These are phyloP conservation scores for Calcarius lapponicus DNA, from an alignment of 2,797 vertebrate species.

Conservation along the genomic window DNA sequence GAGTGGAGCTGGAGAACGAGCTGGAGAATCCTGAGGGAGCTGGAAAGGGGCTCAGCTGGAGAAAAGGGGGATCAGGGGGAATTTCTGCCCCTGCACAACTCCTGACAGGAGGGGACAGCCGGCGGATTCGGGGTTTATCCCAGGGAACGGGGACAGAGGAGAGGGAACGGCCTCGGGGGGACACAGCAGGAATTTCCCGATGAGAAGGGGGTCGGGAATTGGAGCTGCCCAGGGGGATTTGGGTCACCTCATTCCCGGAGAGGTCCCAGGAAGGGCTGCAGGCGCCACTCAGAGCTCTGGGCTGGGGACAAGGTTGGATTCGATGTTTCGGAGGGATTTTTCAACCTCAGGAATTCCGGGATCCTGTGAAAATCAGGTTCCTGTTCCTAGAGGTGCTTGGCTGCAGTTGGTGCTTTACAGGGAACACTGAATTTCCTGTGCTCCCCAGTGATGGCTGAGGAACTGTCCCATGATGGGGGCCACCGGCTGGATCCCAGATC, in stretches of 20 bases:
- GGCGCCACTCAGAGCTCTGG: rapidly evolving
- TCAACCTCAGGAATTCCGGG: neutral
- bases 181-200: neutral
- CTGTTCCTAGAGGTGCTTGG: rapidly evolving
- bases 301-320: neutral
- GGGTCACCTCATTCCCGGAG: neutral
- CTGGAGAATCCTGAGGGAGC: neutral
- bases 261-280: neutral
- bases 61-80: neutral
- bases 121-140: neutral
- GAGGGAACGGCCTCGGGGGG: neutral
- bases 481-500: neutral
- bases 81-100: rapidly evolving
- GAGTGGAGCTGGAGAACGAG: neutral
- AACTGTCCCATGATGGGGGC: rapidly evolving
- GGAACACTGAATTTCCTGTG: neutral
- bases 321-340: rapidly evolving
- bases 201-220: rapidly evolving
- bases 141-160: neutral
- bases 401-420: neutral
- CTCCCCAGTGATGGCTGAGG: neutral
- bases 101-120: neutral
- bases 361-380: neutral
- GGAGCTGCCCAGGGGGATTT: neutral
- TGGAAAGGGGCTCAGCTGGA: neutral